These are phyloP conservation scores for Bombus superbus DNA, from an alignment of 1,140 invertebrate genomes.

Conservation along the genomic window DNA sequence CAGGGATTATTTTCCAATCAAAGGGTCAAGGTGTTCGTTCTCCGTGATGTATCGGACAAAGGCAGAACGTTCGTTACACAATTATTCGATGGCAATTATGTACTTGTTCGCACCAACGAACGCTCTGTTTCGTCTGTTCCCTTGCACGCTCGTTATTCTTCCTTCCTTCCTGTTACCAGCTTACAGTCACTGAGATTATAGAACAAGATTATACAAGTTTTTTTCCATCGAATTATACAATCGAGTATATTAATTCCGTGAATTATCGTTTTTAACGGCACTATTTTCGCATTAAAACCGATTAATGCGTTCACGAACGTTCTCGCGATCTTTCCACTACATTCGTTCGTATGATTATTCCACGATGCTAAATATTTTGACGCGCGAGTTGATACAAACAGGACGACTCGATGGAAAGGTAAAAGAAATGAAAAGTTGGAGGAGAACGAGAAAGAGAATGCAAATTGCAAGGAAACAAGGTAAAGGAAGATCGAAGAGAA, in stretches of 20 bases:
- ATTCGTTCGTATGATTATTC: too few species aligned
- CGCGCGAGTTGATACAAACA: background rate
- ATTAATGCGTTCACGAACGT: background rate
- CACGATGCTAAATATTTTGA: background rate
- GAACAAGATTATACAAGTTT: too few species aligned
- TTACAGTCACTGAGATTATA: background rate
- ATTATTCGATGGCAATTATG: constrained; percentile 34
- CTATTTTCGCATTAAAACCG: background rate
- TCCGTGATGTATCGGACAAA: constrained; percentile 30
- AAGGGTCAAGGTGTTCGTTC: constrained; percentile 40
- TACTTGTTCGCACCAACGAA: background rate
- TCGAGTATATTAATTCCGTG: too few species aligned
- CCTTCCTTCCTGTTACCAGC: background rate
- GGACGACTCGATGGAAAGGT: background rate
- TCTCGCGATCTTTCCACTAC: background rate
- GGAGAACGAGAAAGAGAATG: too few species aligned
- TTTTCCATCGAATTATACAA: too few species aligned
- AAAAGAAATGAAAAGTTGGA: fast-evolving
- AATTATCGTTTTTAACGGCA: too few species aligned
- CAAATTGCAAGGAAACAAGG: too few species aligned
- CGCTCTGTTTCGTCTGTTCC: background rate
- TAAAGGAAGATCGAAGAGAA: too few species aligned
- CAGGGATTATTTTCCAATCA: constrained; percentile 27
- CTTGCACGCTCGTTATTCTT: background rate
- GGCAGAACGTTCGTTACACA: background rate